Percentiles rank a stretch among this genome's conserved stretches.
These are phyloP conservation scores for Eulemur albifrons DNA, from an alignment of 2,797 vertebrate genomes.

Conservation along the genomic window DNA sequence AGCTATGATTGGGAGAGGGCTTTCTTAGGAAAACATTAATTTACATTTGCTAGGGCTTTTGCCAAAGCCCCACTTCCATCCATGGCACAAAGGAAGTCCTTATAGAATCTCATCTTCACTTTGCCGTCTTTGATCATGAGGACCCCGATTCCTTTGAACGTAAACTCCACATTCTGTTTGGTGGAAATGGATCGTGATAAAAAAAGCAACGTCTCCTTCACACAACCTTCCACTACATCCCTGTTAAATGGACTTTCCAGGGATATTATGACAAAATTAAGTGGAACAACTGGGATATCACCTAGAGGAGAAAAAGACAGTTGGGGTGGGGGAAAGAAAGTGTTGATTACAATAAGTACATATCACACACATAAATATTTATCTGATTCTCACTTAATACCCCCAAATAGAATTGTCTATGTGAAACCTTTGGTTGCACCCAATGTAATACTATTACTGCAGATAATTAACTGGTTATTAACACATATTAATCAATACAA, in stretches of 20 bases:
- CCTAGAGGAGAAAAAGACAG: slow-evolving; percentile 71
- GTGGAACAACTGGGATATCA: slow-evolving; percentile 86
- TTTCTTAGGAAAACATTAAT: slow-evolving; percentile 60
- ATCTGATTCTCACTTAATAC: slow-evolving; percentile 1
- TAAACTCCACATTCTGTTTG: slow-evolving; percentile 82
- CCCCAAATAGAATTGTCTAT: slow-evolving; percentile 2
- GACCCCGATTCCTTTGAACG: slow-evolving; percentile 87
- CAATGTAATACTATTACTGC: not conserved
- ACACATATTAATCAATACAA: not conserved
- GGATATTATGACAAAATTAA: slow-evolving; percentile 88
- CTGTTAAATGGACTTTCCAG: slow-evolving; percentile 84
- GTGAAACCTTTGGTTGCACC: not conserved
- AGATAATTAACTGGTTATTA: not conserved
- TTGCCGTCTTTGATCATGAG: slow-evolving; percentile 85
- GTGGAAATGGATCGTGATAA: slow-evolving; percentile 84
- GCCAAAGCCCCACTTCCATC: slow-evolving; percentile 83
- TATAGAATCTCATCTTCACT: slow-evolving; percentile 91
- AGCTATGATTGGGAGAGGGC: not conserved
- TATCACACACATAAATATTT: not conserved
- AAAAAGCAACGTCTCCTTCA: slow-evolving; percentile 86
- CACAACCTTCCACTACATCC: slow-evolving; percentile 86
- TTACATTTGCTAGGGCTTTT: slow-evolving; percentile 85
- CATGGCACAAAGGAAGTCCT: slow-evolving; percentile 86
- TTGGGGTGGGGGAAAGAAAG: not conserved
- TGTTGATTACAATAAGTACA: not conserved